phyloP scores from a whole-genome alignment of 1,140 invertebrate genomes.

The Lanistes nyassanus region DNA sequence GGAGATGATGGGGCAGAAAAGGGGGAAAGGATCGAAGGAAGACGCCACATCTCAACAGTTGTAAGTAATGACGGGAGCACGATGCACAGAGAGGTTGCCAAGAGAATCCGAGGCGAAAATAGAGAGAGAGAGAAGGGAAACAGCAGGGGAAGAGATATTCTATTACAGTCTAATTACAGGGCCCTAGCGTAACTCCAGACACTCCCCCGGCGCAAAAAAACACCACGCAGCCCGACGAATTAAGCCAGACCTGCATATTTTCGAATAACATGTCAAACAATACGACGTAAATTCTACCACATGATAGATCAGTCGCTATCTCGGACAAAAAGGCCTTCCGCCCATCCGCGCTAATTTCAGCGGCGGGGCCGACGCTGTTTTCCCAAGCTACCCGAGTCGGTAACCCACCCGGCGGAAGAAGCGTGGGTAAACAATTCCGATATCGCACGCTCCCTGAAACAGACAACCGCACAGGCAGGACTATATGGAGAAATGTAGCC shows the following conservation, averaged over 20 bases:
- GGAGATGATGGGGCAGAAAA: background rate
- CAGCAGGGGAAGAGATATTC: background rate
- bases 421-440: slow-evolving; percentile 15
- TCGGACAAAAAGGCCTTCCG: background rate
- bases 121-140: background rate
- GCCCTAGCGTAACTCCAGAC: no score
- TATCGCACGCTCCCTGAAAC: background rate
- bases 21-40: background rate
- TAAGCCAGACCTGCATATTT: slow-evolving; percentile 7
- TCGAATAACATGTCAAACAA: slow-evolving; percentile 23
- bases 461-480: background rate
- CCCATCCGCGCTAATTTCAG: background rate
- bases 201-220: no score
- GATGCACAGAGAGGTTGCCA: no score
- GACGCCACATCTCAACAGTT: background rate
- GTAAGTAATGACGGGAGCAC: no score
- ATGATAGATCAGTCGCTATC: slow-evolving; percentile 13
- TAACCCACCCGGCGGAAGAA: slow-evolving; percentile 11
- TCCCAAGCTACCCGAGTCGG: background rate
- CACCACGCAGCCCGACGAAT: background rate
- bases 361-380: background rate
- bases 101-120: no score
- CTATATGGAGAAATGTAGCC: background rate
- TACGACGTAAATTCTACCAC: slow-evolving; percentile 7
- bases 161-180: slow-evolving; percentile 19